Conservation (phyloP, 2,113 vertebrate species). For the Corvus cornix region DNA sequence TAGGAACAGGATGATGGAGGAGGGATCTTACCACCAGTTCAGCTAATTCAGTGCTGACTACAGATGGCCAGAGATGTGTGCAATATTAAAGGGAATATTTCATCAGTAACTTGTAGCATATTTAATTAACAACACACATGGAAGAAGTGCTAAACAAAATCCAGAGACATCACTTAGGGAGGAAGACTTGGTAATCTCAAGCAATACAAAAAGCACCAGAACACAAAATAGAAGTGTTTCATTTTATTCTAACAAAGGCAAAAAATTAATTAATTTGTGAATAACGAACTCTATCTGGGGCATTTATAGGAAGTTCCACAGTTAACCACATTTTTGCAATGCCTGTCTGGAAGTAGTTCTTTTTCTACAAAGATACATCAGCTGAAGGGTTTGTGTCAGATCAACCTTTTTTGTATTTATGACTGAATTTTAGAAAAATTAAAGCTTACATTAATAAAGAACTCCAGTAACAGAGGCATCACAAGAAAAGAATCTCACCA, state of each 20-base stretch:
- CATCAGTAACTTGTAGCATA: background rate
- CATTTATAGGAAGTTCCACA: background rate
- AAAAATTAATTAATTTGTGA: background rate
- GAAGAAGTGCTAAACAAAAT: background rate
- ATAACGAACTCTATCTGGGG: background rate
- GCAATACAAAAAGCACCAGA: background rate
- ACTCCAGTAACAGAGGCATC: background rate
- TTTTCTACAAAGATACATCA: background rate
- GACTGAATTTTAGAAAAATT: background rate
- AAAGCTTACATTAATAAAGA: background rate
- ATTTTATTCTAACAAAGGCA: background rate
- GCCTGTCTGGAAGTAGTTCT: background rate
- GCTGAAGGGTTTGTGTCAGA: background rate
- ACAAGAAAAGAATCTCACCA: background rate
- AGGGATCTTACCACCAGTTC: background rate
- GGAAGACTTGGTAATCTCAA: background rate
- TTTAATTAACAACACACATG: background rate
- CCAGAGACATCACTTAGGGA: background rate
- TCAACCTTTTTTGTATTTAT: background rate
- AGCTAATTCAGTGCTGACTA: background rate
- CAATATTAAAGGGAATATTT: background rate
- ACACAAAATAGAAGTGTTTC: background rate
- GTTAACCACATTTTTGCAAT: background rate
- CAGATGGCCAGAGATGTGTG: background rate
- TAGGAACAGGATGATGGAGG: background rate